Conservation (phyloP, 1,140 invertebrate genomes). For the Notospermus geniculatus region DNA sequence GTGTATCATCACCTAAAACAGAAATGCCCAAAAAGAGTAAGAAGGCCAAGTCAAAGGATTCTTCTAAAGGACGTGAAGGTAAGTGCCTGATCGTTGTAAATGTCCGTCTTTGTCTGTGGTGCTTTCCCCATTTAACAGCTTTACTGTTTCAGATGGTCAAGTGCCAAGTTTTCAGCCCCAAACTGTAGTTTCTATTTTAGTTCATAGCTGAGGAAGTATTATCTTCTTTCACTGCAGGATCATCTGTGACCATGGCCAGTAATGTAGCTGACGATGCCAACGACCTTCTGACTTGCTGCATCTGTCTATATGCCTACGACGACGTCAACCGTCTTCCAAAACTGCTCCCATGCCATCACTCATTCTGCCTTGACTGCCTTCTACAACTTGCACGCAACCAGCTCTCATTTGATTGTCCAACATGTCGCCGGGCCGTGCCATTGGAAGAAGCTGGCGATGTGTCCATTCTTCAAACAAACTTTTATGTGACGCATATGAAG, state of each 20-base stretch:
- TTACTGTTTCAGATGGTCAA: too few relatives aligned
- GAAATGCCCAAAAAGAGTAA: too few relatives aligned
- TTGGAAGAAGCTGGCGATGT: constrained; percentile 14
- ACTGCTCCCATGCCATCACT: constrained; percentile 52
- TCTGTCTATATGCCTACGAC: constrained; percentile 49
- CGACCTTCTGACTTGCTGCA: constrained; percentile 49
- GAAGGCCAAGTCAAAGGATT: too few relatives aligned
- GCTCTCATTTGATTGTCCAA: constrained; percentile 11
- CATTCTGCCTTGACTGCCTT: constrained; percentile 62
- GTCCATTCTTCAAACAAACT: constrained; percentile 22
- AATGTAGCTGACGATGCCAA: constrained; percentile 19
- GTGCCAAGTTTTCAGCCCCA: too few relatives aligned
- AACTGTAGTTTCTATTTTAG: too few relatives aligned
- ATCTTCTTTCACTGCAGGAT: too few relatives aligned
- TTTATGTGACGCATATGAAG: constrained; percentile 23
- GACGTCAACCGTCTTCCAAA: constrained; percentile 46
- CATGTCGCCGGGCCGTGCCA: constrained; percentile 11
- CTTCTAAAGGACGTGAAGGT: too few relatives aligned
- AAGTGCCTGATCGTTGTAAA: too few relatives aligned
- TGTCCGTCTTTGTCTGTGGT: too few relatives aligned
- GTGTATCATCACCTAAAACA: too few relatives aligned
- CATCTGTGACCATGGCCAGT: not conserved
- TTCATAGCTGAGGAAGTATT: too few relatives aligned
- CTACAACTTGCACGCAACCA: constrained; percentile 23
- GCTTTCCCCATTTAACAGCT: too few relatives aligned